Base-by-base conservation (phyloP, 2,888 invertebrate species). In the Eupithecia abbreviata region DNA sequence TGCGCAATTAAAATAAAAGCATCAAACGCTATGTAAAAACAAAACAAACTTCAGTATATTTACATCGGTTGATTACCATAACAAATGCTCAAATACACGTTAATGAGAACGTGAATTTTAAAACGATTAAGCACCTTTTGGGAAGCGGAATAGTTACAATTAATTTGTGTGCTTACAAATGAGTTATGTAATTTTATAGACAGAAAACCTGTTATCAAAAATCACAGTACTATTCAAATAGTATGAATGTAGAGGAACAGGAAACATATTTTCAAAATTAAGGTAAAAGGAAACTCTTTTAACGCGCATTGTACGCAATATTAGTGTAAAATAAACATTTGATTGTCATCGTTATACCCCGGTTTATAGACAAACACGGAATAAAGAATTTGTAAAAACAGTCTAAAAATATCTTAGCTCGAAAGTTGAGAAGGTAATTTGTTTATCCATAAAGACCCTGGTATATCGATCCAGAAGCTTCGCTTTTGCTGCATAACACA, bases 401-500 rank as follows among this genome's bases (percentile, higher is more conserved):
- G 62, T 10, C 30, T 62, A 62, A 62, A 62, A 30, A 30, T 62
- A 62, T 62, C 10, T 4, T 30, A 18, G 18, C 51, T 58, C 13
- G 15, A 42, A 66, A 42, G 13, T 42, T 66, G 42, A 66, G 15
- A 66, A 42, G 41, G 15, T 66, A 15, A 18, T 66, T 42, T 15
- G 42, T 42, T 66, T 42, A 42, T 66, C 30, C 49, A 51, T 51
- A 43, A 65, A 65, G 65, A 47, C 47, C 9, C 18, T 58, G 18
- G 62, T 62, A 62, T 62, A 30, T 30, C 30, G 49, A 72, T 66
- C 66, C 66, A 66, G 66, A 66, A 13, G 66, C 66, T 62, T 66
- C 42, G 4, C 13, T 62, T 42, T 15, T 41, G 15, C 65, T 58
- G 55, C 62, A 74, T 71, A 76, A 75, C 71, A 72, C n/a, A 58